These are phyloP conservation scores for Pelecanus crispus DNA, from an alignment of 2,113 vertebrate species.

Conservation along the genomic window DNA sequence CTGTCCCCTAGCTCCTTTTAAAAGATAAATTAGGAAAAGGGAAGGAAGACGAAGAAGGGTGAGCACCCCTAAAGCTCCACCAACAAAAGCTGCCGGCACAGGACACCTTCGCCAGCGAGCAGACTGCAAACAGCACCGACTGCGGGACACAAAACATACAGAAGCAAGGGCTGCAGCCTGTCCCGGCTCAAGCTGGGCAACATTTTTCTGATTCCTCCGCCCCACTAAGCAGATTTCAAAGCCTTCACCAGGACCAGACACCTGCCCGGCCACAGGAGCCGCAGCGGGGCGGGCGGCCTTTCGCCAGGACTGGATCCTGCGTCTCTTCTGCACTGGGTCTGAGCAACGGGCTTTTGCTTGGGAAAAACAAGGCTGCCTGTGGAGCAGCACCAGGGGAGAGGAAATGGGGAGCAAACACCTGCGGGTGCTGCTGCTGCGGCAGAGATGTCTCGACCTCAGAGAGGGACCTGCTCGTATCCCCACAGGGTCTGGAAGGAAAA, in stretches of 20 bases:
- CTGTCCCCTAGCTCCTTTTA: background rate
- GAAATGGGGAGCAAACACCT: background rate
- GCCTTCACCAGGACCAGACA: background rate
- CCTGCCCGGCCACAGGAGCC: background rate
- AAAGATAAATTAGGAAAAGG: background rate
- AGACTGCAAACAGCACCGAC: background rate
- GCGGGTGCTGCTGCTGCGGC: background rate
- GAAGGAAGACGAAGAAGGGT: background rate
- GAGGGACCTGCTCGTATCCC: background rate
- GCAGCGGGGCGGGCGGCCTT: accelerated
- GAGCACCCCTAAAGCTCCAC: background rate
- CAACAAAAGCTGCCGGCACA: background rate
- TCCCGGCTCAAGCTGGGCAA: background rate
- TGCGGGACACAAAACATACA: accelerated
- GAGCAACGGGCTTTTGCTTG: background rate
- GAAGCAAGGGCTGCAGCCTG: background rate
- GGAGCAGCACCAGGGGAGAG: background rate
- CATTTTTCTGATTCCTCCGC: background rate
- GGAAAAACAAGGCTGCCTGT: background rate
- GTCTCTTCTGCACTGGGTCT: background rate
- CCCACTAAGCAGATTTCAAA: background rate
- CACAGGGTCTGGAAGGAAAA: background rate
- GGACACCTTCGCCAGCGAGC: accelerated
- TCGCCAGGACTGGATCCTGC: background rate
- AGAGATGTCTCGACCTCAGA: background rate